Evolutionary conservation across 2,113 vertebrate genomes (phyloP), one percentile per base, ranked within the genome.

Genomic region (Tupaia tana): DNA sequence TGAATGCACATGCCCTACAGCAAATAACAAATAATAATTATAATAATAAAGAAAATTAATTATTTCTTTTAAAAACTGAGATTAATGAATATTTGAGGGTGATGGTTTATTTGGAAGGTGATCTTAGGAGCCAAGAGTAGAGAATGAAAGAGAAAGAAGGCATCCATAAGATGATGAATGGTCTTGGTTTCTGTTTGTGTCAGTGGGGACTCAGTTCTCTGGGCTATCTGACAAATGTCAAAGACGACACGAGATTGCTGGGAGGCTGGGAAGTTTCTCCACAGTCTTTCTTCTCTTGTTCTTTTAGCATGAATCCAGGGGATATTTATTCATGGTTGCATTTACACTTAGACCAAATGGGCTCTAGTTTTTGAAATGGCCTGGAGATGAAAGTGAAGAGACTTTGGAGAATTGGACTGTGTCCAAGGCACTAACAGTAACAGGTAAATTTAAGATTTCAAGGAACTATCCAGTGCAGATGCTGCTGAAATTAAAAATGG

Each of bases 121-220:
- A 83, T 52, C 22, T 78, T 12, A 24, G 19, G 10, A 19, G 59
- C 2, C 25, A 64, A 71, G 24, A 90, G 24, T 71, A 13, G 18
- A 16, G 7, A 59, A 61, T 13, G 9, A 56, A 3, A 83, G 11
- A 8, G 8, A 6, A 63, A 56, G 29, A 29, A 24, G 43, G 9
- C 4, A 43, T 6, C 9, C 3, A 3, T 9, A n/a, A 29, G 22
- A n/a, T 69, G 18, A 71, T 27, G 12, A 5, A 34, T 16, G 24
- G 16, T n/a, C 9, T 13, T 52, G 3, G 0, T 58, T 54, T 82
- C 52, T 77, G 14, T 19, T 14, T 29, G 24, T n/a, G 24, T 18
- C 25, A 16, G 3, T 31, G 18, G 11, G 18, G 0, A 2, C 6
- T 81, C 18, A 34, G 0, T 43, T n/a, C 4, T 0, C 2, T 24